Percentiles rank a stretch among this genome's conserved stretches.
Evolutionary conservation across 2,888 invertebrate genomes (phyloP).

Genomic region (Pycnomerus fuliginosus): DNA sequence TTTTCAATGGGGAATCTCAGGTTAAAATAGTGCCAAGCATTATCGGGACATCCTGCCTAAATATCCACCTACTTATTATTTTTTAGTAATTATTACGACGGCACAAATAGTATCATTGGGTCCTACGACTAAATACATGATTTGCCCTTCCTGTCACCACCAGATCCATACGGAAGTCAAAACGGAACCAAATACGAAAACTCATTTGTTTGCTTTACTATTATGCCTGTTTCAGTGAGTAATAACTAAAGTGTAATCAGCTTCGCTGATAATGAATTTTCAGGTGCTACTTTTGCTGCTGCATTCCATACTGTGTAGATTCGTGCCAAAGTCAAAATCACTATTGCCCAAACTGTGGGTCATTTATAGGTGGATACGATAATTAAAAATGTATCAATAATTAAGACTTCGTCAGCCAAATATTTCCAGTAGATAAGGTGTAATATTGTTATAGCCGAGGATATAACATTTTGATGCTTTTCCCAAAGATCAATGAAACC

Average conservation of each 20-base stretch:
- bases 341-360: conserved; percentile 54
- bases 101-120: conserved; percentile 38
- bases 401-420: no score
- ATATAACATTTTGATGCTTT: no score
- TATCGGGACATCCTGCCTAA: no score
- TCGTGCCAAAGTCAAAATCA: conserved; percentile 52
- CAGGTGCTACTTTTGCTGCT: conserved; percentile 53
- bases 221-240: conserved; percentile 54
- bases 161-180: conserved; percentile 50
- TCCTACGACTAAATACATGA: conserved; percentile 41
- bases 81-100: conserved; percentile 23
- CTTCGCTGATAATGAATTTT: conserved; percentile 21
- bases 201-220: conserved; percentile 55
- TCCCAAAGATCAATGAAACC: no score
- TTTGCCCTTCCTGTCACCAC: conserved; percentile 54
- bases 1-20: no score
- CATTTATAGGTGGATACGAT: conserved; percentile 50
- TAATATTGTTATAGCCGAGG: no score
- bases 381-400: no score
- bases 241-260: conserved; percentile 6
- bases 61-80: conserved; percentile 1
- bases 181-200: conserved; percentile 51
- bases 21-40: no score
- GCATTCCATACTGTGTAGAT: conserved; percentile 55
- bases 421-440: no score